Evolutionary conservation across 2,888 invertebrate species (phyloP), one percentile per base, ranked within the genome.

Genomic region (Perizoma flavofasciatum): DNA sequence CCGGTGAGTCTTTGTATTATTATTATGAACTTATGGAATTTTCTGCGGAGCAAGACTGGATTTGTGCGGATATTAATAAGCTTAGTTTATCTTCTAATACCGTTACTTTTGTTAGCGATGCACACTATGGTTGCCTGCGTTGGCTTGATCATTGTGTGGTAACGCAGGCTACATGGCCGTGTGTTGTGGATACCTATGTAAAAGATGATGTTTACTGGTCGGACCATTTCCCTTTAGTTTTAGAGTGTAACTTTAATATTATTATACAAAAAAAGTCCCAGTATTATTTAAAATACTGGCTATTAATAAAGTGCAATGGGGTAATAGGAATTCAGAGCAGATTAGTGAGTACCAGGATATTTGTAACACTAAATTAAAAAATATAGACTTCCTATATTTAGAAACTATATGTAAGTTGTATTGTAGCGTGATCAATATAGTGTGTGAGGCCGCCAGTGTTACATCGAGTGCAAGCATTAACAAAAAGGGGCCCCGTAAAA

Each of bases 381-480:
- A n/a, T 5, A 57, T 63, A 10, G 47, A 59, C 33, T 63, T 63
- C 11, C 59, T 52, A 47, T 69, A 69, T 52, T 61, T 43, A 47
- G 9, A n/a, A 5, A 5, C 58, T 34, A 48, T 73, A 22, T 50
- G 67, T 43, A 51, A 49, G 0, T 22, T 71, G 52, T 71, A 70
- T 54, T 33, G 5, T 6, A 59, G 63, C 40, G 60, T 71, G 32
- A 59, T 69, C 0, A 7, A 41, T 10, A 50, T 59, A 5, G 45
- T 69, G 4, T 34, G 37, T 4, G 41, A 59, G 5, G 58, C 67
- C 0, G 60, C 69, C 6, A 34, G 4, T 7, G 9, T 0, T 6
- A 41, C 35, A n/a, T n/a, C n/a, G n/a, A n/a, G n/a, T 10, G 6
- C 40, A 8, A 34, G 8, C 7, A 8, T 3, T 44, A 7, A 6